Base-by-base conservation (phyloP, 2,888 invertebrate species). In the Acholoe squamosa region DNA sequence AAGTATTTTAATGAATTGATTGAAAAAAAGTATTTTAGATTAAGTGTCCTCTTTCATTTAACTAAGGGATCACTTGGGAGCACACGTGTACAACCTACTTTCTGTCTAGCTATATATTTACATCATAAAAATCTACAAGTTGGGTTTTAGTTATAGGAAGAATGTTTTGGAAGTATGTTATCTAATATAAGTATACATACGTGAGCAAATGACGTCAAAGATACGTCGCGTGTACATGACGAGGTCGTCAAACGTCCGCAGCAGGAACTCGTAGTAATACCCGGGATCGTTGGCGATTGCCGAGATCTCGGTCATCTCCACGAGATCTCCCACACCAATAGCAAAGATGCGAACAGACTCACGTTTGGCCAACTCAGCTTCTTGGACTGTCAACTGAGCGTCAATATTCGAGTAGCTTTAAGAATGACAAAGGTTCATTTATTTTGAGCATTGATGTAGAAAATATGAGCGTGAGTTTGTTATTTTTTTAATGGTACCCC, bases 291-390 rank as follows among this genome's bases (percentile, higher is more conserved):
- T 61, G 52, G 89, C 89, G n/a, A 89, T 71, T 5, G 77, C 54
- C 28, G n/a, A 28, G 14, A 89, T 76, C 54, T 89, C 89, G 28
- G 0, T 25, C 77, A 89, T 89, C 51, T 89, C 77, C 3, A 89
- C 89, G 28, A 76, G 76, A 52, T 89, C 76, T n/a, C 86, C 86
- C 28, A 86, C 86, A 7, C 86, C 86, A 10, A 86, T 86, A 16
- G 28, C 86, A 28, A 86, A 86, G 54, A 86, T 86, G 86, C 86
- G 86, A 7, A 86, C 86, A 0, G 86, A 86, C 12, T 86, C 86
- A 5, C 19, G 25, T 25, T 56, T 52, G 31, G 86, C 86, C 0
- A 56, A 25, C 19, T 86, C 86, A 1, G 86, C 52, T n/a, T 86
- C 86, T 28, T 16, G 54, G 10, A 14, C 28, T 12, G 86, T 86